Evolutionary conservation across 2,888 invertebrate species (phyloP), one percentile per base, ranked within the genome.

Genomic region (Chrysotoxum bicinctum): DNA sequence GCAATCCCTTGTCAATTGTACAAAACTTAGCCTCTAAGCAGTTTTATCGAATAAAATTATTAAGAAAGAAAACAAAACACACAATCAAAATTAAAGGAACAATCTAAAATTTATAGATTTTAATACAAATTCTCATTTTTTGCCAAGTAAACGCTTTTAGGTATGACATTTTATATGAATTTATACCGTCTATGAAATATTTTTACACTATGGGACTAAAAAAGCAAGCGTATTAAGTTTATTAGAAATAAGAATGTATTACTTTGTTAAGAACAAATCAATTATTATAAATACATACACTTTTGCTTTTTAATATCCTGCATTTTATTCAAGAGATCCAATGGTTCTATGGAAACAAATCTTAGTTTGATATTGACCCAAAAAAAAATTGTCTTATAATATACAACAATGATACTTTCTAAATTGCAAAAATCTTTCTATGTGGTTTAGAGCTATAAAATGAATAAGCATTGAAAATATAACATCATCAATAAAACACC

Each of bases 1-100:
- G 72, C 62, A 78, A 75, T 70, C 70, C 64, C 60, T 82, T 78
- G 82, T 77, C 78, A 82, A 78, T 78, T 86, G 86, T 86, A 87
- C 87, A 87, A 87, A 83, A 66, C 66, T 40, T 82, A 86, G 37
- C 37, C 16, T 62, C 40, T 80, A 73, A 84, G 80, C 75, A 75
- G 72, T 64, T 50, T 48, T 80, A 80, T 64, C 75, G 70, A 75
- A 78, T 68, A 68, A 12, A 52, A 73, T 72, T 40, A 40, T 58
- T 37, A 8, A 52, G 3, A 21, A 40, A 62, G 7, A 10, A 16
- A 16, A 70, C 40, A 50, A n/a, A 64, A 43, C 12, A 62, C 23
- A 45, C 69, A 66, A 70, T 60, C 30, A 37, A 32, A 26, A 70
- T 75, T 70, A 14, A 26, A 50, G 1, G 9, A 30, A 70, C 64